Evolutionary conservation across 2,797 vertebrate species (phyloP).

Genomic region (Epinephelus coioides): DNA sequence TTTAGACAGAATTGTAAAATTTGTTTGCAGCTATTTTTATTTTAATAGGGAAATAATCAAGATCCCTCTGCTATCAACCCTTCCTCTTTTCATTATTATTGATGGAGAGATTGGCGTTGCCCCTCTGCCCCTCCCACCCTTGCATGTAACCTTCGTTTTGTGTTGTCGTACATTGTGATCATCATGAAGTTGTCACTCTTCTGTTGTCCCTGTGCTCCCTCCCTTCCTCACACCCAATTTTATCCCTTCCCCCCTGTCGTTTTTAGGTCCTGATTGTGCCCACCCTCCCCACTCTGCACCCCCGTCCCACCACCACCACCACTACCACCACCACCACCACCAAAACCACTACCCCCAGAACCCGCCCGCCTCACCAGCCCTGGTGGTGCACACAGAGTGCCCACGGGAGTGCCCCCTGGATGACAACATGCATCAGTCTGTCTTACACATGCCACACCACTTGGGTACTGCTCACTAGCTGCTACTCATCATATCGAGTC

Average conservation of each 20-base stretch:
- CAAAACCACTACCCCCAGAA: constrained; percentile 77
- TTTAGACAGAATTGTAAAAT: background rate
- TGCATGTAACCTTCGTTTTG: constrained; percentile 47
- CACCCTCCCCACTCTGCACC: constrained; percentile 83
- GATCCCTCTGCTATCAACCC: constrained; percentile 2
- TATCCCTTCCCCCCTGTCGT: constrained; percentile 72
- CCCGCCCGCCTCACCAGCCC: constrained; percentile 86
- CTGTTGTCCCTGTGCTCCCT: constrained; percentile 57
- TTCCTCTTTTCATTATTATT: background rate
- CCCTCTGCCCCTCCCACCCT: constrained; percentile 22
- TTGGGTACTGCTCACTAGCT: constrained; percentile 84
- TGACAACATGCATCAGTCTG: constrained; percentile 87
- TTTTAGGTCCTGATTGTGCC: constrained; percentile 87
- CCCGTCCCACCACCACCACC: constrained; percentile 77
- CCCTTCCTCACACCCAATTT: constrained; percentile 69
- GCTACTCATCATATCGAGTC: constrained; percentile 65
- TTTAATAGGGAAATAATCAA: background rate
- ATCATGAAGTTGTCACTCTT: constrained; percentile 48
- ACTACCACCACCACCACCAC: constrained; percentile 71
- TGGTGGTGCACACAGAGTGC: constrained; percentile 86
- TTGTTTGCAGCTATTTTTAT: background rate
- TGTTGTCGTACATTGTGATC: constrained; percentile 61
- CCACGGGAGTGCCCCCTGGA: constrained; percentile 86
- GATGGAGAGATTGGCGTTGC: background rate
- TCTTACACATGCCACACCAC: constrained; percentile 86